Conservation (phyloP, 37 sponge, comb jelly and placozoan genomes). For the Mnemiopsis leidyi region DNA sequence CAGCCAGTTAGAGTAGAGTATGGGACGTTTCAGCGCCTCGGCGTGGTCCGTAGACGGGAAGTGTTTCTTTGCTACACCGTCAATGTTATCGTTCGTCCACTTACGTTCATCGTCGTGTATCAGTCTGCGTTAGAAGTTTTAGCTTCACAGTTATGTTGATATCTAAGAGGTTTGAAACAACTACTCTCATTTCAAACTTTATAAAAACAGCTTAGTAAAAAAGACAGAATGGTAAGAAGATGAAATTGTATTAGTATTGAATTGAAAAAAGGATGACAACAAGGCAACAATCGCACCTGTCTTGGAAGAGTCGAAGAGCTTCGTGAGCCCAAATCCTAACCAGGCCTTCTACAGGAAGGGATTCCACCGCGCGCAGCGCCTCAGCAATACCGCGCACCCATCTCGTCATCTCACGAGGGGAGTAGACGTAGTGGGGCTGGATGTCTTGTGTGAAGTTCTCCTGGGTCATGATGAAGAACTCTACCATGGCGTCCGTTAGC, state of each 20-base stretch:
- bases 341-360: conserved; percentile 86
- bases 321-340: conserved; percentile 98
- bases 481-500: conserved; percentile 97
- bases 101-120: conserved; percentile 87
- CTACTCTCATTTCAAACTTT: too few relatives aligned
- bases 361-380: conserved; percentile 86
- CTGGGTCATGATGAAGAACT: conserved; percentile 92
- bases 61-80: conserved; percentile 82
- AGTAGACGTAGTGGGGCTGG: conserved; percentile 99
- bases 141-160: too few relatives aligned
- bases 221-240: too few relatives aligned
- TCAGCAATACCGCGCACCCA: conserved; percentile 97
- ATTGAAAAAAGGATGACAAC: too few relatives aligned
- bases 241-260: too few relatives aligned
- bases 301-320: conserved; percentile 92
- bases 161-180: too few relatives aligned
- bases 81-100: conserved; percentile 94
- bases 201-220: too few relatives aligned
- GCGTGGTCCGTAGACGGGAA: conserved; percentile 85
- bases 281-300: conserved; percentile 74
- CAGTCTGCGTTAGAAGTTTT: too few relatives aligned
- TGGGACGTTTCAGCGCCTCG: conserved; percentile 82
- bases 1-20: conserved; percentile 95
- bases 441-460: conserved; percentile 96
- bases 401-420: conserved; percentile 96